Evolutionary conservation across 2,797 vertebrate genomes (phyloP), one percentile per base, ranked within the genome.

Genomic region (Xiphophorus birchmanni): DNA sequence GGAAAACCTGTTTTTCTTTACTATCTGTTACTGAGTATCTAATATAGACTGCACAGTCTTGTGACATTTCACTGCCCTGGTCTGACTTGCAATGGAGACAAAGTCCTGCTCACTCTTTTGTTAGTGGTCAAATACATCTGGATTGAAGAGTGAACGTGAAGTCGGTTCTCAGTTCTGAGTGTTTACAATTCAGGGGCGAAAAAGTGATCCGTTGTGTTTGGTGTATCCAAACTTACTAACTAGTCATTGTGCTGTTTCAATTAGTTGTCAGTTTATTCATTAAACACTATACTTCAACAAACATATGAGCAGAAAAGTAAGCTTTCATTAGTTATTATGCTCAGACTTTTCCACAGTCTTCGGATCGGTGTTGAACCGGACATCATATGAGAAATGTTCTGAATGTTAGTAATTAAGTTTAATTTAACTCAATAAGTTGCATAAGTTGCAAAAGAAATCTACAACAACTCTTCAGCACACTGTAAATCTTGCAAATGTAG

Each of bases 21-120:
- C 54, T 76, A 23, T 73, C n/a, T 60, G 93, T 95, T 94, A 95
- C 90, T 95, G 89, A 95, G 81, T 92, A 91, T 74, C 87, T 21
- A 37, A 50, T 63, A 76, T 29, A 47, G 2, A 26, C n/a, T 32
- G n/a, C 40, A 4, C 2, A 42, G 90, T 92, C 93, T 88, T 74
- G 88, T 93, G 94, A 93, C 71, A 0, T 86, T 77, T 69, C 44
- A 21, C 5, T 72, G 21, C 3, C 21, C n/a, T 37, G 5, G 52
- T 69, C 69, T n/a, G 29, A 71, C 40, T 18, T 54, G 29, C 35
- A 5, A 84, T 42, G 23, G 71, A 83, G 73, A 47, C 78, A 87
- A 90, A 92, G 90, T 92, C 89, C 89, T 75, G 73, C 17, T 80
- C 48, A 23, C 6, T 47, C 45, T 47, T 47, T 15, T 15, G 45